Evolutionary conservation across 1,140 invertebrate genomes (phyloP).

Genomic region (Drosophila triauraria): DNA sequence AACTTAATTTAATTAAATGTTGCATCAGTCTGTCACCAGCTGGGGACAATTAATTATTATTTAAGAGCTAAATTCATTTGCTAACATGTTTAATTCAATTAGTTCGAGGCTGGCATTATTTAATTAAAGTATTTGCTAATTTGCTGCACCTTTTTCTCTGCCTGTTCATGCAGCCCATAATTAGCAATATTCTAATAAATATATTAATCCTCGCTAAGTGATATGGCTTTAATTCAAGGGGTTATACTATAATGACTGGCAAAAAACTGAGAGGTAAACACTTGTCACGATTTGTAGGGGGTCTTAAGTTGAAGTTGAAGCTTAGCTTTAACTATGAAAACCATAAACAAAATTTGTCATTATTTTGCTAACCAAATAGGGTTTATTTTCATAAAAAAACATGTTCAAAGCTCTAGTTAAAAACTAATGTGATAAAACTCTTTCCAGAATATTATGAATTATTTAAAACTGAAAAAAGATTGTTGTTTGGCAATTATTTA

Average conservation of each 20-base stretch:
- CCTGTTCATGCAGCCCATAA: slow-evolving; percentile 2
- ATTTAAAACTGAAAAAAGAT: no score
- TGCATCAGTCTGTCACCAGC: neutral
- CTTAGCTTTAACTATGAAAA: no score
- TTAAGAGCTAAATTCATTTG: neutral
- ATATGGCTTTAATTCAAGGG: slow-evolving; percentile 4
- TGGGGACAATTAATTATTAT: slow-evolving; percentile 12
- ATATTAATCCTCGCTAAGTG: slow-evolving; percentile 2
- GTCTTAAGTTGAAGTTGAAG: no score
- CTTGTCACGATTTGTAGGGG: slow-evolving; percentile 1
- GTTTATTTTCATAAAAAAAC: no score
- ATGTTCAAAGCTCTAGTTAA: no score
- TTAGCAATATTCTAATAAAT: slow-evolving; percentile 10
- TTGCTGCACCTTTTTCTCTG: neutral
- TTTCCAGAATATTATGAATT: no score
- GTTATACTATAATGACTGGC: neutral
- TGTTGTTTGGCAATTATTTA: no score
- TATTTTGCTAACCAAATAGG: no score
- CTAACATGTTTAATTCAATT: slow-evolving; percentile 15
- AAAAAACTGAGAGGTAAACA: neutral
- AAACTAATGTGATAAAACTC: no score
- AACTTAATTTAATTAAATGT: slow-evolving; percentile 3
- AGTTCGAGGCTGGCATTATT: slow-evolving; percentile 11
- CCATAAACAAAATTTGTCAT: no score
- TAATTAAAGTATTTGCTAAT: slow-evolving; percentile 19